Conservation (phyloP, 2,797 vertebrate genomes). For the Hydrophis major region DNA sequence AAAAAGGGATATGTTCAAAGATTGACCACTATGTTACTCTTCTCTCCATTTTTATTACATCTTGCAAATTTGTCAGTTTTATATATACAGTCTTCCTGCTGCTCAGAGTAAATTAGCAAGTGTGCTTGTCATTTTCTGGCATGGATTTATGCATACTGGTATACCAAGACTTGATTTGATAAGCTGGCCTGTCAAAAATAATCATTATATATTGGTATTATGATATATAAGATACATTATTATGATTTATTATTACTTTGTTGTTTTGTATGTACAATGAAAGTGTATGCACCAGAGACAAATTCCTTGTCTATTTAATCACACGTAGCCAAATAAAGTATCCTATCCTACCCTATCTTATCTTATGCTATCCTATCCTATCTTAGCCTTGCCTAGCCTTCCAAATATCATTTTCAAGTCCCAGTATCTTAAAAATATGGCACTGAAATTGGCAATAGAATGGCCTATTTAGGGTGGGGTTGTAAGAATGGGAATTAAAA, state of each 20-base stretch:
- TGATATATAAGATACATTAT: not conserved
- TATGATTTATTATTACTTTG: not conserved
- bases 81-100: not conserved
- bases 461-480: not conserved
- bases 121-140: not conserved
- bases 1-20: not conserved
- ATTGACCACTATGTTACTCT: not conserved
- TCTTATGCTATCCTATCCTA: too few species aligned
- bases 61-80: not conserved
- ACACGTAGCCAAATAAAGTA: not conserved
- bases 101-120: not conserved
- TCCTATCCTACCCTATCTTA: not conserved
- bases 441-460: not conserved
- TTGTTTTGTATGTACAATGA: not conserved
- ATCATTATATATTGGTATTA: not conserved
- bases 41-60: not conserved
- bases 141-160: not conserved
- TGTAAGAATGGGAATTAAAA: not conserved
- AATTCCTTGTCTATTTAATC: not conserved
- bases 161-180: not conserved
- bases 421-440: not conserved
- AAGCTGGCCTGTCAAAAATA: not conserved
- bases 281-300: not conserved
- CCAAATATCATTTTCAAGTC: not conserved
- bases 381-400: too few species aligned